phyloP scores from a whole-genome alignment of 1,140 invertebrate species.

The Drosophila oshimai region DNA sequence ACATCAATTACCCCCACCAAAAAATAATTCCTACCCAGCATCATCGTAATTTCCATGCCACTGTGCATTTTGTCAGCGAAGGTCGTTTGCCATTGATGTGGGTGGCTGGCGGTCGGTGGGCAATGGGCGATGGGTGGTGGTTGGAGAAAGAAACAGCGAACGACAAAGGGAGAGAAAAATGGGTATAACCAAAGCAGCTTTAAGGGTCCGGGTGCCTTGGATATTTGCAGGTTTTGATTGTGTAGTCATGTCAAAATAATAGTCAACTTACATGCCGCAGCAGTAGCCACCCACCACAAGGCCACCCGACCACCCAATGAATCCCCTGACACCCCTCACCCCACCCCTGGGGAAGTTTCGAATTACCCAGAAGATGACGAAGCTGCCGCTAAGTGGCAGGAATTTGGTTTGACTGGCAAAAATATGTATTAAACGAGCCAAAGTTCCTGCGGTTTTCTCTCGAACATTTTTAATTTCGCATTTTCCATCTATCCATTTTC shows the following conservation, averaged over 20 bases:
- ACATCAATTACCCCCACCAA: neutral
- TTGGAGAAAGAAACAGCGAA: neutral
- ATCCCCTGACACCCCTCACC: constrained; percentile 3
- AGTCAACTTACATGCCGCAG: constrained; percentile 82
- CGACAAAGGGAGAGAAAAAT: neutral
- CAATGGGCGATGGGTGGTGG: neutral
- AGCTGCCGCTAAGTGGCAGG: constrained; percentile 65
- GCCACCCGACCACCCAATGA: neutral
- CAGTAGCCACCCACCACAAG: constrained; percentile 27
- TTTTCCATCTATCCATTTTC: constrained; percentile 22
- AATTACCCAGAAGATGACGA: constrained; percentile 60
- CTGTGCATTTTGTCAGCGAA: constrained; percentile 67
- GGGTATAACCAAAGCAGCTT: constrained; percentile 13
- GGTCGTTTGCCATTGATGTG: constrained; percentile 76
- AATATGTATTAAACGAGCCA: constrained; percentile 4
- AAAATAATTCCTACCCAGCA: neutral
- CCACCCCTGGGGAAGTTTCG: constrained; percentile 20
- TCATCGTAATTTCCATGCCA: constrained; percentile 22
- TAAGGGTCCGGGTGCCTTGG: constrained; percentile 27
- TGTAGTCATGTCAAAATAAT: constrained; percentile 82
- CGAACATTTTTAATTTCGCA: constrained; percentile 35
- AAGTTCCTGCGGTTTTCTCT: constrained; percentile 61
- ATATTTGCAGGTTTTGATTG: constrained; percentile 81
- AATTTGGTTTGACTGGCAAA: constrained; percentile 48
- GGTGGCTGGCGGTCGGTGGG: neutral